Base-by-base conservation (phyloP, 2,888 invertebrate species). In the Latrodectus elegans region DNA sequence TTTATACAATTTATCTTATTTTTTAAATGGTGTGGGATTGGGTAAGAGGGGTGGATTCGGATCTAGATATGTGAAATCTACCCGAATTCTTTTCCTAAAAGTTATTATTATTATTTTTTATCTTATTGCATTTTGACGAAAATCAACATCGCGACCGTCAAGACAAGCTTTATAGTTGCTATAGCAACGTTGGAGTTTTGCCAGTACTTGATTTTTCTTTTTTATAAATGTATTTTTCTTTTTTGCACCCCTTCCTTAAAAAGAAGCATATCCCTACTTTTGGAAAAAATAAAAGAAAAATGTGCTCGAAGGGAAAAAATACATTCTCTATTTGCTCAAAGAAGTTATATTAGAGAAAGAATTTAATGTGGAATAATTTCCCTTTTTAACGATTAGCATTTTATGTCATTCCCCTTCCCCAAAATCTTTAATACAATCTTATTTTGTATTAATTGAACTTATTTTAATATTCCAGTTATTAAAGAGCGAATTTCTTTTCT, bases 61-160 rank as follows among this genome's bases (percentile, higher is more conserved):
- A 38, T 38, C 38, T 1, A 38, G 38, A 38, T 38, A 38, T 38
- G 6, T 38, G 38, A 38, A 38, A 38, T 38, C 6, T 38, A 38
- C 38, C 38, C 38, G 38, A 38, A 38, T 38, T 38, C 38, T 38
- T 38, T 38, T 38, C 38, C 38, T 38, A 38, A 38, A 38, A 38
- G 38, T 38, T 38, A 38, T 38, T 38, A n/a, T n/a, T n/a, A n/a
- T n/a, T n/a, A n/a, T 22, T 12, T 60, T 67, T 64, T 81, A 73
- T 81, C 74, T 65, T 60, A 71, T 65, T 73, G 72, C 72, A 67
- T 55, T 82, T 82, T 60, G 70, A 68, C 68, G 70, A 82, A 82
- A 82, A 82, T 68, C 60, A 82, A 81, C 86, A 87, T 87, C 72
- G 77, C 77, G 81, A 77, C 76, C 81, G 81, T 87, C 77, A 81